Percentiles rank a stretch among this genome's conserved stretches.
These are phyloP conservation scores for Pelobates fuscus DNA, from an alignment of 2,113 vertebrate genomes.

Conservation along the genomic window DNA sequence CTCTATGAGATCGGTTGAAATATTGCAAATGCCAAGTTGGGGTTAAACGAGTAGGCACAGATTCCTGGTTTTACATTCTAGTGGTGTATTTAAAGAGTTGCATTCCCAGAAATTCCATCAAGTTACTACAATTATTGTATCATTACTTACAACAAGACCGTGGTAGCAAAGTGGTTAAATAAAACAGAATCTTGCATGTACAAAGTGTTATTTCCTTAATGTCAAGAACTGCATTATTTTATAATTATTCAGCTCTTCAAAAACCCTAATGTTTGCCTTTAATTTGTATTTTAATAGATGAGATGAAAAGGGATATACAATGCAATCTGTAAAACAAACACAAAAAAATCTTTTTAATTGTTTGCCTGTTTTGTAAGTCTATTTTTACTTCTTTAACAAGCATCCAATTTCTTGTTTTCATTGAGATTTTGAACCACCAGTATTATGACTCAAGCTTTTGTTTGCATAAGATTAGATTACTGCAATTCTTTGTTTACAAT, in stretches of 20 bases:
- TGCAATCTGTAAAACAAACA: not conserved
- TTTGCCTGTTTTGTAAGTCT: not conserved
- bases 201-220: too few relatives aligned
- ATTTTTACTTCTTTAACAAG: not conserved
- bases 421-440: constrained; percentile 28
- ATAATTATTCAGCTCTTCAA: not conserved
- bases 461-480: constrained; percentile 48
- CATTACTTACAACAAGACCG: too few relatives aligned
- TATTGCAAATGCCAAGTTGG: too few relatives aligned
- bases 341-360: not conserved
- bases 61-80: too few relatives aligned
- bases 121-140: too few relatives aligned
- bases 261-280: not conserved
- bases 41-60: too few relatives aligned
- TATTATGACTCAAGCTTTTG: constrained; percentile 42
- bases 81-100: too few relatives aligned
- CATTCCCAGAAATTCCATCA: too few relatives aligned
- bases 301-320: not conserved
- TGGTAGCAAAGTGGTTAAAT: too few relatives aligned
- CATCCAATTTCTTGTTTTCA: not conserved
- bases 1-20: too few relatives aligned
- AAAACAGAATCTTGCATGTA: too few relatives aligned
- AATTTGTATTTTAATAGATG: not conserved
- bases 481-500: constrained; percentile 42
- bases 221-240: too few relatives aligned